Conservation (phyloP, 2,797 vertebrate species). For the Hafferia zeledoni region DNA sequence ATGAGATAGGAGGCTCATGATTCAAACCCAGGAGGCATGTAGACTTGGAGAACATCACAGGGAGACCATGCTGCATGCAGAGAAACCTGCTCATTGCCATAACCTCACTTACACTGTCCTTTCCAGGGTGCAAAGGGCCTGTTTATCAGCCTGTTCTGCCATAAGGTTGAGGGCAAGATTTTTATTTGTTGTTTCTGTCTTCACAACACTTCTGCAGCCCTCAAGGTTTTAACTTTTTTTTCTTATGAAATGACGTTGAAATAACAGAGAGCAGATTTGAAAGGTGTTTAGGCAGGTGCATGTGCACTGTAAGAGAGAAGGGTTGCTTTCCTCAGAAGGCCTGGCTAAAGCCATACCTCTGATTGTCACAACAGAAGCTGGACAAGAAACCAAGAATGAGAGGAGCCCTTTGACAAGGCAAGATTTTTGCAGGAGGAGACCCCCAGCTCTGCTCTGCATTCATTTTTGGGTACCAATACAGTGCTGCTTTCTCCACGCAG, state of each 20-base stretch:
- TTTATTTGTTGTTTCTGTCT: background rate
- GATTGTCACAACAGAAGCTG: background rate
- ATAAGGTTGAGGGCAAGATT: background rate
- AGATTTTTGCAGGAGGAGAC: background rate
- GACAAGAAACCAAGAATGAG: background rate
- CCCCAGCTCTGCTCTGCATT: fast-evolving
- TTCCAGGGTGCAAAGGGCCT: background rate
- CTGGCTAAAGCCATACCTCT: background rate
- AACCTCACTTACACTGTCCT: fast-evolving
- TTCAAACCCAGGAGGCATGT: background rate
- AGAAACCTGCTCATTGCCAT: background rate
- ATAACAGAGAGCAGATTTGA: background rate
- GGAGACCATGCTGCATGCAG: fast-evolving
- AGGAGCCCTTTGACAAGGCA: background rate
- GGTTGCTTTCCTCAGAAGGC: background rate
- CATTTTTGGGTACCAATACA: background rate
- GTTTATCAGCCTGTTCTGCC: background rate
- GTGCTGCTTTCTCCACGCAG: background rate
- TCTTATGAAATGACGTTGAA: background rate
- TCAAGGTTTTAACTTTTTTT: background rate
- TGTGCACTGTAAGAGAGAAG: background rate
- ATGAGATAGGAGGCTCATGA: background rate
- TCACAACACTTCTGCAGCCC: background rate
- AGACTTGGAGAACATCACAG: background rate
- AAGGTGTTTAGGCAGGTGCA: fast-evolving